Evolutionary conservation across 2,888 invertebrate genomes (phyloP), one percentile per base, ranked within the genome.

Genomic region (Eudiplozoon nipponicum): DNA sequence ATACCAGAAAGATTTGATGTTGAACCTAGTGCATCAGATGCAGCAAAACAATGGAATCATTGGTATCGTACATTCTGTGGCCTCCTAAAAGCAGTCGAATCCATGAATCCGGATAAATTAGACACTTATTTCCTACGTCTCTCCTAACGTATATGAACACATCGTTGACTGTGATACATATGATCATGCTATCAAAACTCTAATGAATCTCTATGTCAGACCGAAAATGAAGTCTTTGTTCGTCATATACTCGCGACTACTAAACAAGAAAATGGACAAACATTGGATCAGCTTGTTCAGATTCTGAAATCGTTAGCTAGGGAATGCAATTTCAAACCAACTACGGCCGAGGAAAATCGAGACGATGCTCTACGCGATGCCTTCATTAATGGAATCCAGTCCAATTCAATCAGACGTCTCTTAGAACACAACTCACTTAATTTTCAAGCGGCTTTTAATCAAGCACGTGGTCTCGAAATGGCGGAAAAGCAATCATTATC

Each of bases 321-420:
- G 26, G 26, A 28, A 23, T 36, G 26, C 15, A 26, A 31, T 11
- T 36, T 36, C 36, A 19, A 28, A 17, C 23, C 7, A 23, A 9
- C 26, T 18, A 28, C 36, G 18, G 9, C 20, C 9, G 26, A 26
- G 17, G 26, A 36, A 26, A 9, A 22, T 17, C 22, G 36, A 26
- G 26, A 36, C 17, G 11, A 19, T 26, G n/a, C 22, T 31, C n/a
- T 36, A 18, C 19, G 36, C 19, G 36, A 36, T 26, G 28, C 28
- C n/a, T 36, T 36, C 26, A 36, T 36, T n/a, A 36, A 31, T 26
- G 28, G 26, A 23, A 5, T 36, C 23, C 19, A 36, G 5, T 36
- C 28, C 17, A 17, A 22, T 23, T 22, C 22, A 23, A 36, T 36
- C 22, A n/a, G 28, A 36, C 28, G 15, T 23, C 26, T 36, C 26